Base-by-base conservation (phyloP, 2,888 invertebrate species). In the Hyposoter dolosus region DNA sequence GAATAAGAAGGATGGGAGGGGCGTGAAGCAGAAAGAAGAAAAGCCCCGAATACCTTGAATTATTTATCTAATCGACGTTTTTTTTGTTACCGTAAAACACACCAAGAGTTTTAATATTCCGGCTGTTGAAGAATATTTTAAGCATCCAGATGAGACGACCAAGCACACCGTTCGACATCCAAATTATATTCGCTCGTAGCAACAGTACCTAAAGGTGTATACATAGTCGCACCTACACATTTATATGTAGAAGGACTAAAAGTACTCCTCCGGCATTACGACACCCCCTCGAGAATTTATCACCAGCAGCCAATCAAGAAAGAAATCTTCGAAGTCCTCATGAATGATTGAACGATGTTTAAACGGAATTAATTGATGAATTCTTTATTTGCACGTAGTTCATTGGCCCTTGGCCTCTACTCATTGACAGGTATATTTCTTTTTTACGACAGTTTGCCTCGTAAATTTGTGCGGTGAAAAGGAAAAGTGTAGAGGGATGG, bases 1-100 rank as follows among this genome's bases (percentile, higher is more conserved):
- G 69, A 66, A 53, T 76, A 66, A 63, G 72, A 60, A 65, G 43
- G 32, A 69, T 56, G 35, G 53, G 9, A 32, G 45, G 47, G 28
- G 66, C 15, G 68, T 50, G 43, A 28, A 35, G 19, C 10, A 72
- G 72, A 69, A 77, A 71, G 72, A 80, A 72, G 83, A 83, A 84
- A 82, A 90, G 90, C 92, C 90, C 91, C 91, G 91, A 93, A 91
- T 91, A 88, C 88, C 85, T 88, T 93, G 91, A 93, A 93, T 94
- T 93, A 93, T 94, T 93, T 92, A 94, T 91, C 88, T 87, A 83
- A 91, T 92, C 91, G 91, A 90, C 90, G 90, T 90, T 79, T 78
- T 53, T 76, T 77, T 77, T 47, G 23, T 76, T 19, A 87, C 89
- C 88, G 87, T 89, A 88, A 86, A 88, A 74, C 84, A 74, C 84